phyloP scores from a whole-genome alignment of 92 coral and sea anemone genomes.

The Porites evermanni region DNA sequence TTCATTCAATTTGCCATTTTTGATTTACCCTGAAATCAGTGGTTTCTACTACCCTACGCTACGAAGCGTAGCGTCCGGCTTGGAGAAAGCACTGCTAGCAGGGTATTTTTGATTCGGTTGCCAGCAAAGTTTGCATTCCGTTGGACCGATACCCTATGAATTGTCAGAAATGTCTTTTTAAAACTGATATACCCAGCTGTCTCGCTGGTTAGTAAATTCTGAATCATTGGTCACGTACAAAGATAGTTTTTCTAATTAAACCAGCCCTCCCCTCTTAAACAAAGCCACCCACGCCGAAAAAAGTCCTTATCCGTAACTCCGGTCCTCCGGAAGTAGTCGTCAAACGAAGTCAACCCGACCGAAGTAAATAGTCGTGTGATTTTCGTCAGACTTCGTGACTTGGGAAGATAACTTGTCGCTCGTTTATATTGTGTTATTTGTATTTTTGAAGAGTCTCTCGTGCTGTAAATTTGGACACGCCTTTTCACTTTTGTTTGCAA shows the following conservation, averaged over 20 bases:
- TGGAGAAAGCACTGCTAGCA: neutral
- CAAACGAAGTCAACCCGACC: conserved; percentile 3
- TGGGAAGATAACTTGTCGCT: neutral
- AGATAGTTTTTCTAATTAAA: neutral
- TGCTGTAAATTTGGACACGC: neutral
- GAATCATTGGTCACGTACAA: conserved; percentile 21
- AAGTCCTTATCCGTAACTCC: neutral
- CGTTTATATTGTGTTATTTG: neutral
- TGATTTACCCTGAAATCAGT: neutral
- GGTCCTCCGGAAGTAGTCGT: conserved; percentile 17
- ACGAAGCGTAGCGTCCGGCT: neutral
- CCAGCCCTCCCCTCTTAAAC: neutral
- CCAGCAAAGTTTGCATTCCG: neutral
- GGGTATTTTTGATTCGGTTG: neutral
- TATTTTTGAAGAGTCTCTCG: neutral
- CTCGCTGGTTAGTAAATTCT: neutral
- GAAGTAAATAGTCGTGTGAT: conserved; percentile 7
- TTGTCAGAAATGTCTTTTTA: conserved; percentile 12
- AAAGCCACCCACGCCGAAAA: neutral
- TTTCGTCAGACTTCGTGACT: conserved; percentile 26
- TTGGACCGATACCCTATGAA: neutral
- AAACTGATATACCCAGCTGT: neutral
- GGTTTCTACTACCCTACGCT: neutral
- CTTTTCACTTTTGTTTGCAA: conserved; percentile 9
- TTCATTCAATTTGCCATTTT: neutral